These are phyloP conservation scores for Melanerpes aurifrons DNA, from an alignment of 2,113 vertebrate species.

Conservation along the genomic window DNA sequence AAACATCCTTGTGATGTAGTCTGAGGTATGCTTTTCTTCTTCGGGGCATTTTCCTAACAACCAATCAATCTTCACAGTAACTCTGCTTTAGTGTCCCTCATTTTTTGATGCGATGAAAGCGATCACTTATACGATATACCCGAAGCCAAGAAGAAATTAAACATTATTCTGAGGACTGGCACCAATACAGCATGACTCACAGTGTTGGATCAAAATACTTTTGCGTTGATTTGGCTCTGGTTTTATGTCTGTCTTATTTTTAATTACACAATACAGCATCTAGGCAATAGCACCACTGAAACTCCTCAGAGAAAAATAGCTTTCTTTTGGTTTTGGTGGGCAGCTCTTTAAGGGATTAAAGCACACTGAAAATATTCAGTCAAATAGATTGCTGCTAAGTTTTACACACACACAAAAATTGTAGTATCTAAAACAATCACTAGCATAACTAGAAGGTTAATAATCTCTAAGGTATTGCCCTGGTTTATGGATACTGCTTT, in stretches of 20 bases:
- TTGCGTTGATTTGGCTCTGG: not conserved
- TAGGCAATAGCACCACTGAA: not conserved
- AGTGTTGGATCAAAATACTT: not conserved
- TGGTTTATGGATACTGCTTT: constrained; percentile 65
- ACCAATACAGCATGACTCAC: not conserved
- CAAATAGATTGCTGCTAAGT: not conserved
- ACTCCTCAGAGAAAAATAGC: not conserved
- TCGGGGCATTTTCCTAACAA: constrained; percentile 29
- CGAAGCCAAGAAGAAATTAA: not conserved
- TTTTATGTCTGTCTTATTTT: not conserved
- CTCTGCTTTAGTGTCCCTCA: not conserved
- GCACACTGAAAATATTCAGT: not conserved
- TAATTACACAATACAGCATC: not conserved
- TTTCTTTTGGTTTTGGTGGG: not conserved
- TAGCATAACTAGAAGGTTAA: constrained; percentile 61
- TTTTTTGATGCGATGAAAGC: constrained; percentile 35
- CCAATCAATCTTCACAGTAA: constrained; percentile 35
- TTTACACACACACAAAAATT: not conserved
- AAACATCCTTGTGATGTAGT: constrained; percentile 38
- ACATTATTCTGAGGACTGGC: not conserved
- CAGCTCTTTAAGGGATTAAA: constrained; percentile 20
- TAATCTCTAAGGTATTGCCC: constrained; percentile 61
- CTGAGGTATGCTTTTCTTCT: constrained; percentile 63
- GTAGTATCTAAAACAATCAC: not conserved
- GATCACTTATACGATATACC: not conserved